phyloP scores from a whole-genome alignment of 2,113 vertebrate species.

The Phalacrocorax brasilianus region DNA sequence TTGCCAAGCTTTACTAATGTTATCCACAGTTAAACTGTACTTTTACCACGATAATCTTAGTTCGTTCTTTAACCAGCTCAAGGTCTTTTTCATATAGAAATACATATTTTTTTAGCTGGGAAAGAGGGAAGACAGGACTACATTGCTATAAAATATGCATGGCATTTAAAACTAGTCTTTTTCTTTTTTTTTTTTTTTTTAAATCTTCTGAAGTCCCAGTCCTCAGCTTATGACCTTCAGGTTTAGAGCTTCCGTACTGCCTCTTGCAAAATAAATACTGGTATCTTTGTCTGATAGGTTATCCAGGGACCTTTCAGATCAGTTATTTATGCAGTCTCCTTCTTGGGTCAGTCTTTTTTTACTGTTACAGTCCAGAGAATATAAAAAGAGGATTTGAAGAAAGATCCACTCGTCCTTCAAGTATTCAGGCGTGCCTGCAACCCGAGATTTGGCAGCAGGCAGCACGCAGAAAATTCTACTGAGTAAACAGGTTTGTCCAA shows the following conservation, averaged over 20 bases:
- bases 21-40: not conserved
- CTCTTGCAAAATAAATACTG: not conserved
- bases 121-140: not conserved
- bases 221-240: not conserved
- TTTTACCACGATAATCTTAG: not conserved
- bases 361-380: not conserved
- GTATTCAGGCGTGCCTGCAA: not conserved
- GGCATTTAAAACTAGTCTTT: not conserved
- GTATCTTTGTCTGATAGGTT: not conserved
- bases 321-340: not conserved
- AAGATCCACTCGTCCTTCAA: not conserved
- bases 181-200: not conserved
- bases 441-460: not conserved
- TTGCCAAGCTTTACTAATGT: not conserved
- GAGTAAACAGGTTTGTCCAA: not conserved
- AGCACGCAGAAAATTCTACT: not conserved
- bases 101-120: not conserved
- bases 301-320: not conserved
- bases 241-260: not conserved
- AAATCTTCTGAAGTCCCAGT: not conserved
- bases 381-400: not conserved
- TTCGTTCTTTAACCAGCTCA: not conserved
- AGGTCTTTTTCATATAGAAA: not conserved
- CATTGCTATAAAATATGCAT: not conserved
- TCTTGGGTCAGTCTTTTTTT: not conserved